Conservation (phyloP, 1,140 invertebrate genomes). For the Arctopsyche grandis region DNA sequence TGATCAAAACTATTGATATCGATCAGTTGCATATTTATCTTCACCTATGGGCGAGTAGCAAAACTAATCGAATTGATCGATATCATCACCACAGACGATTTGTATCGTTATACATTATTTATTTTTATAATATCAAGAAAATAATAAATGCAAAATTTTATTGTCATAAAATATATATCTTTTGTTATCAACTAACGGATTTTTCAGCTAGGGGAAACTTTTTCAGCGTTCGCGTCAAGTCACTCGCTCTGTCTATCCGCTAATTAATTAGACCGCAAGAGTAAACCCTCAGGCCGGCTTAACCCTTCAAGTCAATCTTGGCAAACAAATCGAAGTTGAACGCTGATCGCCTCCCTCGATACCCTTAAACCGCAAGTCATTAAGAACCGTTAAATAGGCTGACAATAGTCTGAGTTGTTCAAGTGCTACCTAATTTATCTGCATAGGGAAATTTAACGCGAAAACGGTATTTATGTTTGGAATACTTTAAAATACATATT, state of each 20-base stretch:
- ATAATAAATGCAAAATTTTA: too few relatives aligned
- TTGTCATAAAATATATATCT: not conserved
- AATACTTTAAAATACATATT: too few relatives aligned
- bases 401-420: conserved; percentile 27
- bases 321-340: conserved; percentile 46
- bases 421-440: conserved; percentile 11
- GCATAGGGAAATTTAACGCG: not conserved
- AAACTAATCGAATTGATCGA: conserved; percentile 3
- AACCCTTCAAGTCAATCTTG: conserved; percentile 45
- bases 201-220: not conserved
- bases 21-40: not conserved
- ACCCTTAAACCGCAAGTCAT: conserved; percentile 38
- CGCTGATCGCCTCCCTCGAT: conserved; percentile 28
- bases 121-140: not conserved
- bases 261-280: conserved; percentile 44
- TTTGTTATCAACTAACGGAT: not conserved
- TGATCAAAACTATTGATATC: not conserved
- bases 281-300: conserved; percentile 33
- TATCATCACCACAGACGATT: not conserved
- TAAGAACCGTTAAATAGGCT: conserved; percentile 44
- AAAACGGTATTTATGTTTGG: too few relatives aligned
- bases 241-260: conserved; percentile 24
- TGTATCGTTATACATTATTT: not conserved
- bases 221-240: not conserved
- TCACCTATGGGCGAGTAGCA: conserved; percentile 16